Base-by-base conservation (phyloP, 1,140 invertebrate genomes). In the Drosophila burlai region DNA sequence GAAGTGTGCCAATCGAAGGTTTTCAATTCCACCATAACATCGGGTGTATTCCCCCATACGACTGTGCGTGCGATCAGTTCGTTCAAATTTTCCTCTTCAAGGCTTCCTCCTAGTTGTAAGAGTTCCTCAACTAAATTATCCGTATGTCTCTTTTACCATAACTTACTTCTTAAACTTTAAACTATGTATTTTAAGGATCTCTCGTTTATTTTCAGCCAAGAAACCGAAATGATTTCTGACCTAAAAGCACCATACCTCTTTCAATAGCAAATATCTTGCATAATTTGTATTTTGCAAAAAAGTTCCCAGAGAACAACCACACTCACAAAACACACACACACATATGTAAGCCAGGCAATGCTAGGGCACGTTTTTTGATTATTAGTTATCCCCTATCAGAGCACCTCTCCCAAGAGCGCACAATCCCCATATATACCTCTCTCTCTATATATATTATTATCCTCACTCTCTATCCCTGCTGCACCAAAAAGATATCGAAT, bases 51-150 rank as follows among this genome's bases (percentile, higher is more conserved):
- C 16, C 21, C 36, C 40, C 5, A 16, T 31, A 11, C 21, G 34
- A 36, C 36, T 36, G 52, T 54, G 52, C 31, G 62, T 50, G 47
- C 62, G 47, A 40, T 40, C 64, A 40, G 71, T 73, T 74, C 71
- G 71, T 74, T 74, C 71, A 74, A 74, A 74, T 74, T 74, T 73
- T 72, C 46, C 71, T 74, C 38, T 61, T 73, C 67, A 38, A 50
- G 43, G 67, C 26, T 43, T 49, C 36, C 16, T 57, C 21, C 5
- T 74, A 74, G 71, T 26, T 24, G 24, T 74, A 74, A 73, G 67
- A 29, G 15, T 38, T 40, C 18, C 8, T 13, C 31, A 6, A 54
- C 45, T 31, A 60, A 59, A 40, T 42, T 72, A 73, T 42, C n/a
- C 31, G 16, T 74, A 74, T 50, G 71, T 74, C 71, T 74, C 40